These are phyloP conservation scores for Pitangus sulphuratus DNA, from an alignment of 2,797 vertebrate species.

Conservation along the genomic window DNA sequence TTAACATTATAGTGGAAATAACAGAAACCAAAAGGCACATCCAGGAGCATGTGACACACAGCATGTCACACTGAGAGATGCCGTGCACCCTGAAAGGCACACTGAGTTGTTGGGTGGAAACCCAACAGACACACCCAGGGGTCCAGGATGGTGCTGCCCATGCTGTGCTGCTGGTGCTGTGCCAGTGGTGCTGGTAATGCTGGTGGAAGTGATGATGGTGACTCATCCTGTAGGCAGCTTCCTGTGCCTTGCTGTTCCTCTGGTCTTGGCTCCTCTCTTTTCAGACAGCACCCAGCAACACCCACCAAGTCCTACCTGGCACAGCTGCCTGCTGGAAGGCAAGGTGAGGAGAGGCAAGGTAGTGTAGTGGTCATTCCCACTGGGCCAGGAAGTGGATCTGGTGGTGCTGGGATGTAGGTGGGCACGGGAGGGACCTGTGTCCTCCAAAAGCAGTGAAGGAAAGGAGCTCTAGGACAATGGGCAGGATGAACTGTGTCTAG, in stretches of 20 bases:
- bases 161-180: background rate
- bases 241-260: background rate
- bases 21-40: background rate
- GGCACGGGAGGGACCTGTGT: background rate
- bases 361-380: background rate
- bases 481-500: background rate
- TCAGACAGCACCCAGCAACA: background rate
- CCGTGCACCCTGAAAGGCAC: no score
- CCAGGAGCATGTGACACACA: fast-evolving
- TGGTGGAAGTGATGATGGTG: background rate
- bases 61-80: background rate
- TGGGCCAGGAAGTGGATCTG: background rate
- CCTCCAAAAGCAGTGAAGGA: background rate
- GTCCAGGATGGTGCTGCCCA: background rate
- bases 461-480: background rate
- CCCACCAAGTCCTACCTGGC: background rate
- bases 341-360: background rate
- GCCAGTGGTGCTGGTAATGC: background rate
- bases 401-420: no score
- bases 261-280: background rate
- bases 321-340: fast-evolving
- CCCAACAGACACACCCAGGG: background rate
- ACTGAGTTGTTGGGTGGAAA: background rate
- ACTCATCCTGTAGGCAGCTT: no score
- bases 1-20: background rate